Evolutionary conservation across 2,888 invertebrate species (phyloP).

Genomic region (Gnatocerus cornutus): DNA sequence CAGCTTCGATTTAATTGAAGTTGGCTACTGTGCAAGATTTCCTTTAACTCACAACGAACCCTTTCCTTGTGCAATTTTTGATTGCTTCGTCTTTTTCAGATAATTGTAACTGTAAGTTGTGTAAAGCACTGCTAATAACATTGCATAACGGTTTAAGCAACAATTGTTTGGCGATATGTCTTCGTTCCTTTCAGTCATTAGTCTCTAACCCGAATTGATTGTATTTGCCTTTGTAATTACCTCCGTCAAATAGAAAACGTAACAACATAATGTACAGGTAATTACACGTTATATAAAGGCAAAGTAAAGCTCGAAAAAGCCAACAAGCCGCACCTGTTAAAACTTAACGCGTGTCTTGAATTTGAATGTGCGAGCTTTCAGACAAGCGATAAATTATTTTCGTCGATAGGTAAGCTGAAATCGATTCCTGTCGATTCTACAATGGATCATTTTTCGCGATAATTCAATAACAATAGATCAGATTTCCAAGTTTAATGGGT

Average conservation of each 20-base stretch:
- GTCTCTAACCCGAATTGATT: constrained; percentile 33
- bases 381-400: constrained; percentile 44
- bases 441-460: constrained; percentile 56
- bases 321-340: constrained; percentile 38
- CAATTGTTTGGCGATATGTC: constrained; percentile 30
- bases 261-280: constrained; percentile 17
- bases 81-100: constrained; percentile 19
- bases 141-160: constrained; percentile 39
- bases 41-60: constrained; percentile 15
- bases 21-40: constrained; percentile 63
- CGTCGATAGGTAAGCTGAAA: constrained; percentile 47
- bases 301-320: constrained; percentile 21
- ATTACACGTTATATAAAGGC: constrained; percentile 34
- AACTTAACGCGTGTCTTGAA: constrained; percentile 53
- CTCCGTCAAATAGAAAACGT: constrained; percentile 30
- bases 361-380: constrained; percentile 13
- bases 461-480: constrained; percentile 53
- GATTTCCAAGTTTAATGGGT: constrained; percentile 15
- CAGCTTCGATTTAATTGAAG: constrained; percentile 67
- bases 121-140: constrained; percentile 36
- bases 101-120: constrained; percentile 40
- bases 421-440: constrained; percentile 54
- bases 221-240: constrained; percentile 39
- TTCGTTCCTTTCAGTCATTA: constrained; percentile 31
- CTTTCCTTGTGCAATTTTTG: constrained; percentile 24